phyloP scores from a whole-genome alignment of 2,888 invertebrate genomes.

The Periphyllus acericola region DNA sequence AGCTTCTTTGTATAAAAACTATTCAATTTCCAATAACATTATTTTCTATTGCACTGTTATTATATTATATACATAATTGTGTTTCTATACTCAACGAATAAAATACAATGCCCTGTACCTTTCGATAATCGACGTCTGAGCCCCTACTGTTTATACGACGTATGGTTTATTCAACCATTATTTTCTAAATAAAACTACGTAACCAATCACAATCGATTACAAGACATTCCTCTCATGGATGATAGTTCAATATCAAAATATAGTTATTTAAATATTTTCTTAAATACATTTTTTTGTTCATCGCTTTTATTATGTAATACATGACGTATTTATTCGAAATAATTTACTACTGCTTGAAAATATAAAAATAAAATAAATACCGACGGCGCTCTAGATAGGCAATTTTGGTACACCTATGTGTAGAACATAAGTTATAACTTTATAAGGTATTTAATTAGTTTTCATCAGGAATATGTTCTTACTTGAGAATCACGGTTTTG shows the following conservation, averaged over 20 bases:
- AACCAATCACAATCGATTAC: no score
- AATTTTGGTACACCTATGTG: background rate
- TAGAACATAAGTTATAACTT: background rate
- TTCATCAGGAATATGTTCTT: background rate
- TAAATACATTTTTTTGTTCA: no score
- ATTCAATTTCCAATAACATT: background rate
- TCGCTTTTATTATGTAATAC: background rate
- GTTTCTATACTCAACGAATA: background rate
- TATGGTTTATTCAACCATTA: background rate
- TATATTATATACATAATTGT: background rate
- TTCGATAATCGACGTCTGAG: background rate
- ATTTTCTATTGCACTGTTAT: background rate
- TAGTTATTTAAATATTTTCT: no score
- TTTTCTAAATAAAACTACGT: no score
- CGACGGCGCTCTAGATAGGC: background rate
- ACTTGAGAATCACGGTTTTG: background rate
- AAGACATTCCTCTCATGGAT: no score
- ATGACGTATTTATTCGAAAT: no score
- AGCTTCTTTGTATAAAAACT: background rate
- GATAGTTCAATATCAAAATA: no score
- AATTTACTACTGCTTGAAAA: background rate
- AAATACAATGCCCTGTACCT: background rate
- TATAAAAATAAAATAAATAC: background rate
- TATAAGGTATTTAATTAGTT: no score
- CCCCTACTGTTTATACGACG: background rate